Conservation (phyloP, 2,888 invertebrate species). For the Seladonia tumulorum region DNA sequence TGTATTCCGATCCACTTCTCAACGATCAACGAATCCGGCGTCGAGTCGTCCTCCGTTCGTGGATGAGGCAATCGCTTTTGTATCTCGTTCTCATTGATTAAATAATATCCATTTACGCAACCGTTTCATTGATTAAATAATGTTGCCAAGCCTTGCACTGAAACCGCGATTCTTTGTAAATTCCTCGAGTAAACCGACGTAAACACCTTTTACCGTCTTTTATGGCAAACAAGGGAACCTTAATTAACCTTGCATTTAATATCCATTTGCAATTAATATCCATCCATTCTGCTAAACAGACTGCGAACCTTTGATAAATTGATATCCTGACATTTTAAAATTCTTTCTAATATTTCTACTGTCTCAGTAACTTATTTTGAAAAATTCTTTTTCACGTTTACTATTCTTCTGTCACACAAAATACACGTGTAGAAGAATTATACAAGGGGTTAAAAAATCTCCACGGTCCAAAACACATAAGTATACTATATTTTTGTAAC, state of each 20-base stretch:
- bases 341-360: too few species aligned
- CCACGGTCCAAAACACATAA: neutral
- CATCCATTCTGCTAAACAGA: neutral
- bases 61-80: neutral
- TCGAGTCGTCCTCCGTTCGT: neutral
- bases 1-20: neutral
- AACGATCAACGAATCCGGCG: neutral
- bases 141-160: neutral
- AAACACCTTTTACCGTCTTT: neutral
- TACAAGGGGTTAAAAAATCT: too few species aligned
- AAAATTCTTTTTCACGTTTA: too few species aligned
- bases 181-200: neutral
- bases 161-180: neutral
- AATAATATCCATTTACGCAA: constrained; percentile 1
- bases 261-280: neutral
- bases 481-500: too few species aligned
- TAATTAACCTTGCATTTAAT: neutral
- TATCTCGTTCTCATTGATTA: neutral
- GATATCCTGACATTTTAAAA: too few species aligned
- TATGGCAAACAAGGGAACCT: neutral
- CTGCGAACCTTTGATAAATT: neutral
- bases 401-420: too few species aligned
- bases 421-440: too few species aligned
- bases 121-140: constrained; percentile 7
- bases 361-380: too few species aligned